Evolutionary conservation across 2,888 invertebrate species (phyloP), one percentile per base, ranked within the genome.

Genomic region (Leistus spinibarbis): DNA sequence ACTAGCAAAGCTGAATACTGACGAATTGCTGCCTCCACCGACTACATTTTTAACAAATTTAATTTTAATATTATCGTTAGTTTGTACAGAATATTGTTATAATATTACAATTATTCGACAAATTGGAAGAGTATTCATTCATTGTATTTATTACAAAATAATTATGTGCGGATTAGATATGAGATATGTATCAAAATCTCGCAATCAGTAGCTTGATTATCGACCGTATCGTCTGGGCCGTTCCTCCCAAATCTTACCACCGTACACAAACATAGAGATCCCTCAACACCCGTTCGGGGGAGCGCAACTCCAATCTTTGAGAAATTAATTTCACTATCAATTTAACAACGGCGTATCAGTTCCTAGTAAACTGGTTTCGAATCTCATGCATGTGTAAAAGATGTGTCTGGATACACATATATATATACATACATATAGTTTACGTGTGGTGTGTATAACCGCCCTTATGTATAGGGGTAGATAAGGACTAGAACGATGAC

Each of bases 301-400:
- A n/a, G n/a, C n/a, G n/a, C n/a, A 13, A 54, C 60, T 57, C 67
- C 67, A 73, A 73, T 73, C 73, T 73, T 73, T 73, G 67, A 66
- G 73, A 73, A 73, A 73, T 73, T 73, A 73, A 73, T 73, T 73
- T 73, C 73, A 73, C 66, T 73, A 73, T 73, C 73, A 73, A 73
- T 73, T 73, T 73, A 73, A 73, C 73, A 73, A 73, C 73, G 62
- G 73, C 60, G 53, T 67, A 73, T 73, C 73, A 73, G 73, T 73
- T 73, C 40, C 60, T 73, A 67, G 75, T 69, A 69, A 75, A 75
- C 75, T 75, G 75, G 75, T 75, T 75, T 75, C 54, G 69, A 75
- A 75, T 75, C 75, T 75, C 75, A 75, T 75, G 75, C 68, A 75
- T 75, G 75, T 64, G 75, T 75, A 69, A 75, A 68, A 68, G 75